Base-by-base conservation (phyloP, 2,888 invertebrate genomes). In the Timema cristinae region DNA sequence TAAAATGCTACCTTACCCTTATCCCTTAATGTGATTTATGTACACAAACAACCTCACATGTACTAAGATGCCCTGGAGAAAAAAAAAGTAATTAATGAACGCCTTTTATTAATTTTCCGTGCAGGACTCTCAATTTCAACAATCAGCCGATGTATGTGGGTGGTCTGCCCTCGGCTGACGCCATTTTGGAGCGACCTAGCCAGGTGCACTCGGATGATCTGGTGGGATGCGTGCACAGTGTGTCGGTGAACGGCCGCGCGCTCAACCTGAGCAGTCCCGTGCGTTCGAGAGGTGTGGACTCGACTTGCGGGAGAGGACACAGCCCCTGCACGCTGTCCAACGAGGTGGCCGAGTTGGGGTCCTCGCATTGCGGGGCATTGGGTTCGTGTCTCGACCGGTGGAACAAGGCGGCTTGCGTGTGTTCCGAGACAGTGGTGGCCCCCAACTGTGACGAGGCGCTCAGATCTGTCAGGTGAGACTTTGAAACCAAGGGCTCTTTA, bases 191-290 rank as follows among this genome's bases (percentile, higher is more conserved):
- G 81, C 87, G 95, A 66, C 94, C 94, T 0, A 95, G 94, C 0
- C 96, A 97, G 83, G 89, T 97, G 56, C 91, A 91, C 78, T 91
- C 95, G 0, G 96, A 97, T 80, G 97, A 97, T 81, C 90, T 98
- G 73, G 91, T 97, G 15, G 98, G 98, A 7, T 98, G 98, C 80
- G 89, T 97, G 76, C 95, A 96, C 79, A 94, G 94, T 77, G 91
- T 97, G 2, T 89, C 92, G 0, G 88, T 97, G 70, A 96, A 97
- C 79, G 96, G 95, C 6, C 87, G 94, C 47, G 84, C 89, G 0
- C 81, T 96, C 48, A 95, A 96, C 80, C 84, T 96, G 69, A 92
- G 92, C 73, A 90, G 86, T 76, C 94, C 95, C 0, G 77, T 93
- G 4, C 85, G 89, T 68, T 89, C 92, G 6, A 86, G 89, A 7